Evolutionary conservation across 2,797 vertebrate genomes (phyloP).

Genomic region (Leuciscus waleckii): DNA sequence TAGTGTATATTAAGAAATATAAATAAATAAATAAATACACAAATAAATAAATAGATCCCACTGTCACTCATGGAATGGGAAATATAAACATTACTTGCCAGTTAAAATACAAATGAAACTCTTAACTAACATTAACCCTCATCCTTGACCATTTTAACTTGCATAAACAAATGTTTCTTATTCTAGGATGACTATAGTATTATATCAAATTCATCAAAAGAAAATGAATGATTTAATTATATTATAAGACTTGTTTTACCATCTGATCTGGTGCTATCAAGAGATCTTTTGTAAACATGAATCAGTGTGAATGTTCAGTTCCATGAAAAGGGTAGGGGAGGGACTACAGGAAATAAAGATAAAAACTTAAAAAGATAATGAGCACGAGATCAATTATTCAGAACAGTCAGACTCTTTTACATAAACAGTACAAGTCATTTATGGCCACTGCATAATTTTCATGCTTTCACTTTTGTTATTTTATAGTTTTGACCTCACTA

Average conservation of each 20-base stretch:
- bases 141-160: neutral
- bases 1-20: neutral
- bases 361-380: neutral
- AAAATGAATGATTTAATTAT: neutral
- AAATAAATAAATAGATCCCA: neutral
- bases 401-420: conserved; percentile 2
- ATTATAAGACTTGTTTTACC: neutral
- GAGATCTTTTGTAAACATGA: neutral
- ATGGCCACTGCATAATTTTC: neutral
- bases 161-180: neutral
- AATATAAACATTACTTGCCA: neutral
- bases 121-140: neutral
- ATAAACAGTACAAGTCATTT: neutral
- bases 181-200: neutral
- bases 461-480: conserved; percentile 22
- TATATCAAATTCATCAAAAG: neutral
- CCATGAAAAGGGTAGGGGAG: neutral
- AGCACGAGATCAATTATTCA: neutral
- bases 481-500: neutral
- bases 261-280: neutral
- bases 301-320: neutral
- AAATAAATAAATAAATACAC: neutral
- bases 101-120: neutral
- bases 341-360: neutral
- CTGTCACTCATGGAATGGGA: neutral